Percentiles rank a stretch among this genome's conserved stretches.
phyloP scores from a whole-genome alignment of 2,888 invertebrate species.

The Timema podura region DNA sequence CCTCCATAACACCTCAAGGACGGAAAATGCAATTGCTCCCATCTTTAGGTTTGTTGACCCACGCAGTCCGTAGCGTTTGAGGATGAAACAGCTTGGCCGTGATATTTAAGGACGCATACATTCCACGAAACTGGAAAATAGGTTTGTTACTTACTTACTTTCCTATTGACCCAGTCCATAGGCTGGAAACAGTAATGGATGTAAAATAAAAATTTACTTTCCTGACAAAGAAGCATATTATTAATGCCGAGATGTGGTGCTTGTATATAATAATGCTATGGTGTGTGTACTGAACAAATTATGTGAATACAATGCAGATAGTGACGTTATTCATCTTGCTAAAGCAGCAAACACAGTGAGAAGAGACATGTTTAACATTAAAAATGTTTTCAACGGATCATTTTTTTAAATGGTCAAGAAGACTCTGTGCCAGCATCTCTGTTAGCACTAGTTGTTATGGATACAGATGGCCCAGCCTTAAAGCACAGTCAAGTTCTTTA shows the following conservation, averaged over 20 bases:
- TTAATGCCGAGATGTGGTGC: neutral
- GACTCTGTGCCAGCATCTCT: neutral
- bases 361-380: neutral
- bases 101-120: conserved; percentile 1
- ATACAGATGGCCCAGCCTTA: neutral
- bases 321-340: neutral
- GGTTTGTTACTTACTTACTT: neutral
- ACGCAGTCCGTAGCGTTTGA: neutral
- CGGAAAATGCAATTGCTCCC: neutral
- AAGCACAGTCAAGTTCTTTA: neutral
- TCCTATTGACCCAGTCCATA: no score
- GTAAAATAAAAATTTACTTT: neutral
- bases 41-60: neutral
- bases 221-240: neutral
- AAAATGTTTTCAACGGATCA: neutral
- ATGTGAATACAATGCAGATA: conserved; percentile 9
- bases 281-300: neutral
- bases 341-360: conserved; percentile 11
- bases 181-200: no score
- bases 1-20: no score
- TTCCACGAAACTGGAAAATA: conserved; percentile 9
- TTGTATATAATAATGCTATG: neutral
- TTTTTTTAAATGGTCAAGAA: neutral
- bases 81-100: neutral
- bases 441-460: conserved; percentile 5